Evolutionary conservation across 2,113 vertebrate genomes (phyloP).

Genomic region (Bos javanicus): DNA sequence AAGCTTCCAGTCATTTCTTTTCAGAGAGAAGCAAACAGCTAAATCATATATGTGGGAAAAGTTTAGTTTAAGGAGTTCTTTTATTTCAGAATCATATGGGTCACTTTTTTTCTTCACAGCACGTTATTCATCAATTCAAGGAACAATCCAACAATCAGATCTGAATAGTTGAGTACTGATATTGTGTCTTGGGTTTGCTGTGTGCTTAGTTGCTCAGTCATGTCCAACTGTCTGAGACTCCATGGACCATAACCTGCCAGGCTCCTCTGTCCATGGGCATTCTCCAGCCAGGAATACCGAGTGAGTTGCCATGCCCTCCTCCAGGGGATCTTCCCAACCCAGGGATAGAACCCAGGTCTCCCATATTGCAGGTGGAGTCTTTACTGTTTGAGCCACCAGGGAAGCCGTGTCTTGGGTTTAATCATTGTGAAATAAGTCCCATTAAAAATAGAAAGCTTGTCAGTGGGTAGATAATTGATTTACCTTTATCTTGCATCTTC

Average conservation of each 20-base stretch:
- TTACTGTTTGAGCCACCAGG: background rate
- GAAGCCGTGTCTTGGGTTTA: background rate
- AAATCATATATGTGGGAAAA: background rate
- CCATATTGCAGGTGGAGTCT: background rate
- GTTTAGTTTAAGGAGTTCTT: slow-evolving; percentile 38
- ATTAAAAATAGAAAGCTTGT: slow-evolving; percentile 18
- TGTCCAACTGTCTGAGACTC: background rate
- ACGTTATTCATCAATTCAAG: slow-evolving; percentile 24
- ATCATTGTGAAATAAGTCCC: slow-evolving; percentile 15
- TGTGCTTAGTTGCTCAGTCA: background rate
- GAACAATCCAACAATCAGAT: background rate
- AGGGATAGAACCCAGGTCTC: background rate
- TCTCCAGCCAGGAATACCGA: background rate
- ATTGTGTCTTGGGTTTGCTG: background rate
- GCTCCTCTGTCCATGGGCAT: background rate
- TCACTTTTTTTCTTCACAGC: background rate
- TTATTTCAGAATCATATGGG: slow-evolving; percentile 6
- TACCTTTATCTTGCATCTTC: slow-evolving; percentile 27
- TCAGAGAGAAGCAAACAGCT: slow-evolving; percentile 1
- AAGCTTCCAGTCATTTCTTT: slow-evolving; percentile 29
- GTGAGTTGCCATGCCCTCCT: background rate
- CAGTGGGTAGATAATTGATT: slow-evolving; percentile 24
- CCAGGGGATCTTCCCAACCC: background rate
- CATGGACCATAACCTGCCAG: background rate
- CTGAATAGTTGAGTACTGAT: background rate